phyloP scores from a whole-genome alignment of 2,888 invertebrate genomes.

The Thymelicus sylvestris region DNA sequence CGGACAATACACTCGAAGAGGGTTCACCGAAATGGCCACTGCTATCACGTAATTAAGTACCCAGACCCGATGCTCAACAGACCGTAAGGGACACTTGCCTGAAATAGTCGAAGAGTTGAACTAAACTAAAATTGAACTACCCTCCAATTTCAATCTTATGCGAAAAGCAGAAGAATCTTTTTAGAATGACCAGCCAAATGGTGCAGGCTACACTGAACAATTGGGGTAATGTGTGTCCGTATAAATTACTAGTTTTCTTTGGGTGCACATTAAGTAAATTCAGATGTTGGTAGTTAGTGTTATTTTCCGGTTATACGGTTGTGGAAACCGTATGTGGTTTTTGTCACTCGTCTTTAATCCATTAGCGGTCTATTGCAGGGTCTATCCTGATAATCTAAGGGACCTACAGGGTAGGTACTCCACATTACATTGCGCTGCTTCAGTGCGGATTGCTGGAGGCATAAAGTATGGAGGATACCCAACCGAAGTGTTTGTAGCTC shows the following conservation, averaged over 20 bases:
- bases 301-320: conserved; percentile 44
- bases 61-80: conserved; percentile 70
- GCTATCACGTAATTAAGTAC: conserved; percentile 82
- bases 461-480: too few species aligned
- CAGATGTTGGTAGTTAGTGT: conserved; percentile 71
- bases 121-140: conserved; percentile 48
- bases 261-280: conserved; percentile 65
- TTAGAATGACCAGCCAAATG: conserved; percentile 33
- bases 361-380: background rate
- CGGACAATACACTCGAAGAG: conserved; percentile 43
- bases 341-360: background rate
- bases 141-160: conserved; percentile 49
- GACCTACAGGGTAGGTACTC: too few species aligned
- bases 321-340: conserved; percentile 23
- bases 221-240: conserved; percentile 73
- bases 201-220: conserved; percentile 63
- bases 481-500: too few species aligned
- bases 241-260: conserved; percentile 81
- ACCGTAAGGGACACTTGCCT: conserved; percentile 69
- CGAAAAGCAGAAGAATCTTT: conserved; percentile 39
- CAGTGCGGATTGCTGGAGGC: too few species aligned
- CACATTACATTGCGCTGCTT: too few species aligned
- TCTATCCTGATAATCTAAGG: too few species aligned
- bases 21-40: conserved; percentile 67
- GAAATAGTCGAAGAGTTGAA: conserved; percentile 67